Evolutionary conservation across 2,888 invertebrate genomes (phyloP).

Genomic region (Stomorhina lunata): DNA sequence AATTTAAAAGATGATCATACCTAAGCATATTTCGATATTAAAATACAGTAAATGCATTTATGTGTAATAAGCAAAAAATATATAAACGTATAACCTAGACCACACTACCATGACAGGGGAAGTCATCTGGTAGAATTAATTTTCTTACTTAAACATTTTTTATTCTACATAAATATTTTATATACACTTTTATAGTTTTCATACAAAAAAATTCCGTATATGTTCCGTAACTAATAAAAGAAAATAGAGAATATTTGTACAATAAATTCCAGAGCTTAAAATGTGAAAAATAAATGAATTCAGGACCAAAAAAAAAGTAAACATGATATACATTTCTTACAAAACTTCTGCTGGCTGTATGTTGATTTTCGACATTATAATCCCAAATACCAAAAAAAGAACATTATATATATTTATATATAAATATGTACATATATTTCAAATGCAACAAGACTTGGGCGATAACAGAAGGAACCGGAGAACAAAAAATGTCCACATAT

Average conservation of each 20-base stretch:
- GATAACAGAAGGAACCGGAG: conserved; percentile 18
- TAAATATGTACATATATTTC: too few relatives aligned
- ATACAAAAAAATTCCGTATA: background rate
- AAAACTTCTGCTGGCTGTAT: conserved; percentile 26
- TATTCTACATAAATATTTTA: background rate
- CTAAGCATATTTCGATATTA: too few relatives aligned
- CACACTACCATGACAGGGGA: background rate
- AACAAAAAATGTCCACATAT: conserved; percentile 44
- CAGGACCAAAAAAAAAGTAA: conserved; percentile 26
- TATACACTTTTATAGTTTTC: background rate
- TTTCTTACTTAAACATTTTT: conserved; percentile 16
- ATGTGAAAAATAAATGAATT: conserved; percentile 53
- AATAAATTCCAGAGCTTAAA: conserved; percentile 48
- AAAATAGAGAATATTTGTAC: conserved; percentile 17
- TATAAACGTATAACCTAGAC: background rate
- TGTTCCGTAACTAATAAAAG: conserved; percentile 6
- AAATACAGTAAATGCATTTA: too few relatives aligned
- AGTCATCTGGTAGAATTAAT: conserved; percentile 23
- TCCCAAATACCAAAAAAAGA: conserved; percentile 15
- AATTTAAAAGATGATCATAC: too few relatives aligned
- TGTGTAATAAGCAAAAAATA: too few relatives aligned
- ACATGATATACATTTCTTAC: conserved; percentile 1
- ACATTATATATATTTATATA: too few relatives aligned
- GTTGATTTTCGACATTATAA: conserved; percentile 59
- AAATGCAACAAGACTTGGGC: conserved; percentile 45